phyloP scores from a whole-genome alignment of 2,888 invertebrate genomes.

The Elmis aenea region DNA sequence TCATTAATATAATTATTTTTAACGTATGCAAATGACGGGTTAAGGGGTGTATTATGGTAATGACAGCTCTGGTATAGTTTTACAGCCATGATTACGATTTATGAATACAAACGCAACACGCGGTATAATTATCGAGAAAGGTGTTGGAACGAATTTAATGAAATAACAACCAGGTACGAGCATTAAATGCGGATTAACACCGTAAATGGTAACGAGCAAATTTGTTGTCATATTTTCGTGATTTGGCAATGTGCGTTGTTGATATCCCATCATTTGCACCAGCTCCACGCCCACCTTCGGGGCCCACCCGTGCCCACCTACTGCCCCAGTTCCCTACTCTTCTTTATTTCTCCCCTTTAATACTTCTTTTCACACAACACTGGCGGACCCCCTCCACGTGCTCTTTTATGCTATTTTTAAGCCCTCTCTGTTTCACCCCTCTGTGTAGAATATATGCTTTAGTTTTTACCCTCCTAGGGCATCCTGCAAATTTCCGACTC shows the following conservation, averaged over 20 bases:
- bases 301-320: conserved; percentile 29
- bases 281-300: conserved; percentile 15
- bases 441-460: neutral
- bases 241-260: too few species aligned
- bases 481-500: neutral
- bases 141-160: neutral
- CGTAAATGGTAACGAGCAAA: neutral
- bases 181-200: neutral
- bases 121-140: neutral
- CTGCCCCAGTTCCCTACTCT: conserved; percentile 34
- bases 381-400: neutral
- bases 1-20: too few species aligned
- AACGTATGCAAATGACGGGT: too few species aligned
- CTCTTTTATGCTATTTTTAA: conserved; percentile 2
- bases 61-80: too few species aligned
- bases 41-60: too few species aligned
- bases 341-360: conserved; percentile 21
- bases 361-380: conserved; percentile 29
- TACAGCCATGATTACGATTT: too few species aligned
- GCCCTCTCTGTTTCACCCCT: conserved; percentile 1
- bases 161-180: neutral
- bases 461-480: neutral
- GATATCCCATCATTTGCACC: too few species aligned
- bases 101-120: neutral
- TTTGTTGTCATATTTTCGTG: too few species aligned